These are phyloP conservation scores for Rhamnusium bicolor DNA, from an alignment of 2,888 invertebrate species.

Conservation along the genomic window DNA sequence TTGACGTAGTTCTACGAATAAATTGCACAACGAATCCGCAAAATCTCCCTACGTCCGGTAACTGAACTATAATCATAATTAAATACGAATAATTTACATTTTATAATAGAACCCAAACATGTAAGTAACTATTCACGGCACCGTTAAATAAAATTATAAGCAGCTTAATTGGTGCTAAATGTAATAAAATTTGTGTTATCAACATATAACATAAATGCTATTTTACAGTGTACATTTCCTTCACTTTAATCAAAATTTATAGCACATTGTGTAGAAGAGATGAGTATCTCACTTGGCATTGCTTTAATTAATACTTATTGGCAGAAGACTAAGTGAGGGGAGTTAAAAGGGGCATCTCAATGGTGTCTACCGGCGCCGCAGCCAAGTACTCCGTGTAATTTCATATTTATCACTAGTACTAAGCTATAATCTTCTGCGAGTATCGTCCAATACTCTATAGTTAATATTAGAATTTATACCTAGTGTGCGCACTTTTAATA, in stretches of 20 bases:
- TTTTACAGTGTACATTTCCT: too few species aligned
- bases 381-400: slow-evolving; percentile 52
- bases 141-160: too few species aligned
- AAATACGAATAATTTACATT: too few species aligned
- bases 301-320: slow-evolving; percentile 53
- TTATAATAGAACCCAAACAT: too few species aligned
- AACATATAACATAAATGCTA: too few species aligned
- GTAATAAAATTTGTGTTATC: too few species aligned
- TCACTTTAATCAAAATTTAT: slow-evolving; percentile 42
- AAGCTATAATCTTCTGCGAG: slow-evolving; percentile 40
- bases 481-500: slow-evolving; percentile 36
- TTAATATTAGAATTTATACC: slow-evolving; percentile 43
- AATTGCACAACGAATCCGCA: too few species aligned
- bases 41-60: too few species aligned
- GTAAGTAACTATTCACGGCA: too few species aligned
- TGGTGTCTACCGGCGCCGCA: slow-evolving; percentile 43
- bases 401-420: slow-evolving; percentile 52
- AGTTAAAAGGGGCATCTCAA: slow-evolving; percentile 27
- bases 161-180: too few species aligned
- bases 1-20: too few species aligned
- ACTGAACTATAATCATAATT: too few species aligned
- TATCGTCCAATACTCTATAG: slow-evolving; percentile 36
- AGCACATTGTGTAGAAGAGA: slow-evolving; percentile 49
- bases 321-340: slow-evolving; percentile 40
- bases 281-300: slow-evolving; percentile 48